Base-by-base conservation (phyloP, 1,140 invertebrate genomes). In the Parapsyche elsis region DNA sequence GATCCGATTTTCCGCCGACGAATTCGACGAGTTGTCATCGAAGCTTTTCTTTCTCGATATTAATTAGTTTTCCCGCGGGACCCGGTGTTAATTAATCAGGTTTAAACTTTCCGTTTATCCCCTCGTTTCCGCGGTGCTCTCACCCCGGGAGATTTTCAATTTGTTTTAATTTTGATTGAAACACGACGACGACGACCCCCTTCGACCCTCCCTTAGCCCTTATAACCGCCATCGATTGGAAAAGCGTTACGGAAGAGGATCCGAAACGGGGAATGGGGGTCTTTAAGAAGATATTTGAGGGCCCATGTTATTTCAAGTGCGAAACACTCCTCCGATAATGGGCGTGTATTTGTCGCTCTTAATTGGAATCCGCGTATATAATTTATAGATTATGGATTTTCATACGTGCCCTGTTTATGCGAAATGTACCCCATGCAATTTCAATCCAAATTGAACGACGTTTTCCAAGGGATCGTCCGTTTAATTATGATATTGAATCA, bases 111-210 rank as follows among this genome's bases (percentile, higher is more conserved):
- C 49, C 49, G 49, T 53, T 53, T 53, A 67, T 67, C 24, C 61
- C 61, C 61, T 67, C 61, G 19, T 67, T 67, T 67, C 19, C 19
- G 21, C 61, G 61, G 61, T 53, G 30, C 16, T 53, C 10, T 53
- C 49, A 53, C 16, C 49, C 49, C 30, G 19, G 38, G 19, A 74
- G 78, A 81, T 78, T 78, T 78, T 67, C 80, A 81, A 81, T 81
- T 78, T 75, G 76, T 70, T 81, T 78, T 78, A 81, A 81, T 81
- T 81, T 74, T 81, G 80, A 78, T 78, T 78, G 76, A 81, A 75
- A 38, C 53, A 70, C 49, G 49, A 53, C 49, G 49, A 12, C 49
- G 49, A 53, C 49, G 49, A 14, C 49, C 1, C 49, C 16, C 16
- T 53, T 53, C 12, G 2, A 53, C 49, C 12, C 12, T 14, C 49